Base-by-base conservation (phyloP, 1,140 invertebrate species). In the Samia ricini region DNA sequence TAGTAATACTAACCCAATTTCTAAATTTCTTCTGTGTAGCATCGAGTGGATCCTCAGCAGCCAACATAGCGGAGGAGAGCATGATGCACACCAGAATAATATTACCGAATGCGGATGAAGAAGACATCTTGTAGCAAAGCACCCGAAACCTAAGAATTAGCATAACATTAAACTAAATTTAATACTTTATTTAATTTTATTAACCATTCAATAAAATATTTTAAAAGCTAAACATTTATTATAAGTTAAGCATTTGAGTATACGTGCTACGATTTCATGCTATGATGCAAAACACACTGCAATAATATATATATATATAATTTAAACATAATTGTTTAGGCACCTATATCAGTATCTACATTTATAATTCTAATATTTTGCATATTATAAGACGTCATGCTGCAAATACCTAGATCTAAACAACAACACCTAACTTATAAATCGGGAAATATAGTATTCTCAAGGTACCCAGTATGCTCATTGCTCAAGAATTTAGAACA, bases 41-140 rank as follows among this genome's bases (percentile, higher is more conserved):
- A 74, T 95, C 92, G 2, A 99, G 91, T 0, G 99, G 99, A 91
- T 99, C 98, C 90, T 99, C 99, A 58, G 98, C 97, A 0, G 98
- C 99, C 87, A 99, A 93, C 95, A 99, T 98, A 61, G 97, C 97
- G 57, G 98, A 99, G 3, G 98, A 99, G 70, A 99, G 96, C 93
- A 99, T 95, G 89, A 99, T 99, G 90, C 99, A 99, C 6, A 95
- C 95, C 48, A 99, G 91, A 72, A 99, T 98, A 64, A 99, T 93
- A 91, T 99, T 99, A 22, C 97, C 94, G 86, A 99, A 99, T 76
- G 97, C 95, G 58, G 94, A 95, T 82, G 99, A 98, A 87, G 99
- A 99, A 80, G 97, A 98, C 63, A 99, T 92, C 93, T 95, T 97
- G 91, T 99, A 98, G 88, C 98, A 99, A 75, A 99, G 96, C 2